A percentile compares a stretch with the other conserved stretches of the same genome.
Conservation (phyloP, 2,113 vertebrate genomes). For the Polyodon spathula region DNA sequence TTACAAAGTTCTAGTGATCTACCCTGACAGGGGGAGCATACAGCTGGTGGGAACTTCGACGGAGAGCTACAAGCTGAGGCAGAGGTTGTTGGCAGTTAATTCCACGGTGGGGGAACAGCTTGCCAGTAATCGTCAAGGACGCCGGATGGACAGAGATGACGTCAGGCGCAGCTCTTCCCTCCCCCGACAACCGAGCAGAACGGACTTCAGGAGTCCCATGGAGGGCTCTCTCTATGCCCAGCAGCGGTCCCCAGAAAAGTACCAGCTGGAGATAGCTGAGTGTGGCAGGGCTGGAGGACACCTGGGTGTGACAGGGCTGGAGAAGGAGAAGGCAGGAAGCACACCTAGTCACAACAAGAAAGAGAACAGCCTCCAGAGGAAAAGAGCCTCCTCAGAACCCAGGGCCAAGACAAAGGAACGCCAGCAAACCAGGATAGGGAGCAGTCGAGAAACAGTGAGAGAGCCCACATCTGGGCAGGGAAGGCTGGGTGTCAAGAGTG, state of each 20-base stretch:
- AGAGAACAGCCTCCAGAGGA: rapidly evolving
- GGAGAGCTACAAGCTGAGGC: slow-evolving; percentile 34
- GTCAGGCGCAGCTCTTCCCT: slow-evolving; percentile 33
- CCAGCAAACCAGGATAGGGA: background rate
- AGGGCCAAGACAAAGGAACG: background rate
- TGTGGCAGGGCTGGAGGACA: no score
- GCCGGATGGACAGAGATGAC: background rate
- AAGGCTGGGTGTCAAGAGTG: no score
- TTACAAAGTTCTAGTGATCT: slow-evolving; percentile 26
- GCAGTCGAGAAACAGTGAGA: background rate
- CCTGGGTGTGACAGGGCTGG: background rate
- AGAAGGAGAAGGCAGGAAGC: rapidly evolving
- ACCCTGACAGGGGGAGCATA: background rate
- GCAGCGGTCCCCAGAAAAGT: slow-evolving; percentile 3
- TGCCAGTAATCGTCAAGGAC: background rate
- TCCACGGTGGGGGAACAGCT: rapidly evolving
- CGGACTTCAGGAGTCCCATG: background rate
- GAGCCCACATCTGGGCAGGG: no score
- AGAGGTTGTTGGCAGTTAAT: slow-evolving; percentile 24
- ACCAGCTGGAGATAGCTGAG: slow-evolving; percentile 7
- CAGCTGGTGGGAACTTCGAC: slow-evolving; percentile 36
- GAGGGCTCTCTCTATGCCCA: background rate
- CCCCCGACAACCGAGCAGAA: slow-evolving; percentile 5
- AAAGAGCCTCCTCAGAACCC: background rate
- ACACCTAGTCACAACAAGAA: no score